A percentile compares a stretch with the other conserved stretches of the same genome.
These are phyloP conservation scores for Erannis defoliaria DNA, from an alignment of 2,888 invertebrate genomes.

Conservation along the genomic window DNA sequence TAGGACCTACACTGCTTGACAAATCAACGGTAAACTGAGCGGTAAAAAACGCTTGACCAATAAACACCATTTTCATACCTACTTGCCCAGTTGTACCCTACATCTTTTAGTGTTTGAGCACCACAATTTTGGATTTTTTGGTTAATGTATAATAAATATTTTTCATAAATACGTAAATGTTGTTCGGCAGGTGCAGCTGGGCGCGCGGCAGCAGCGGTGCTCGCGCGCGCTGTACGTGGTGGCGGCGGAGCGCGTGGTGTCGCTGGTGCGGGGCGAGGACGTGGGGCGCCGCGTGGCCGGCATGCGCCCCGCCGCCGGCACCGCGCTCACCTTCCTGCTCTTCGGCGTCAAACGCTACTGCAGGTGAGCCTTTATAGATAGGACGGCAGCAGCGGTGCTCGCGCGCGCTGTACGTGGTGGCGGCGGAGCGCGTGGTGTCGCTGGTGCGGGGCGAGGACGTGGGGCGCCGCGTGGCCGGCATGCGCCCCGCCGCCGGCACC, in stretches of 20 bases:
- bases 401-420: not conserved
- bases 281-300: not conserved
- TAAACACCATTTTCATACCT: too few relatives aligned
- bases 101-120: too few relatives aligned
- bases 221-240: not conserved
- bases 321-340: too few relatives aligned
- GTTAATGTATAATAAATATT: too few relatives aligned
- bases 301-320: not conserved
- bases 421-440: not conserved
- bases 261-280: not conserved
- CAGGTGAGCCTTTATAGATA: too few relatives aligned
- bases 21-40: too few relatives aligned
- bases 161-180: too few relatives aligned
- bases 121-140: too few relatives aligned
- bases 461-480: not conserved
- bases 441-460: not conserved
- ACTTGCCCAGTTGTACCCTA: too few relatives aligned
- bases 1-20: too few relatives aligned
- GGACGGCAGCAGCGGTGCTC: not conserved
- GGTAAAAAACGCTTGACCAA: too few relatives aligned
- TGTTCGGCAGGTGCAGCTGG: too few relatives aligned
- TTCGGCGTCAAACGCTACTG: not conserved
- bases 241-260: not conserved
- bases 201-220: not conserved
- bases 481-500: not conserved